phyloP scores from a whole-genome alignment of 2,113 vertebrate species.

The Gulo gulo region DNA sequence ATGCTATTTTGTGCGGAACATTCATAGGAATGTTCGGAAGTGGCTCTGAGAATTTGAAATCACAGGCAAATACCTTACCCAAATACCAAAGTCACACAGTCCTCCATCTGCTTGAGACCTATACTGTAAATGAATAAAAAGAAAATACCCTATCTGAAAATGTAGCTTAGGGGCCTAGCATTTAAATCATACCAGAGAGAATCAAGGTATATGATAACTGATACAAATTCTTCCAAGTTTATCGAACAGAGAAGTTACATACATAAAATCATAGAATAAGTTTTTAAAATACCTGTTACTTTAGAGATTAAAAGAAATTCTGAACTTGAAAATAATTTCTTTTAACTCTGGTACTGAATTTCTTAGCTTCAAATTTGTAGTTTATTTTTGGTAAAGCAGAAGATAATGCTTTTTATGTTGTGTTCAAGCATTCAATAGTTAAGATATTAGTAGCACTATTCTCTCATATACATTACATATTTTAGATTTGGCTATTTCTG shows the following conservation, averaged over 20 bases:
- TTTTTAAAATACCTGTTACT: not conserved
- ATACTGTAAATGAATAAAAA: not conserved
- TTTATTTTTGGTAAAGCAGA: not conserved
- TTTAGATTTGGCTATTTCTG: conserved; percentile 21
- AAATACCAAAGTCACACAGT: not conserved
- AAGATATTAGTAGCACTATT: conserved; percentile 13
- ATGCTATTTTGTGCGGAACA: not conserved
- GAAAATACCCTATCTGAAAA: not conserved
- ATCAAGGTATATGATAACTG: not conserved
- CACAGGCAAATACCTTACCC: not conserved
- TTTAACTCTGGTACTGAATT: not conserved
- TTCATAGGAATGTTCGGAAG: not conserved
- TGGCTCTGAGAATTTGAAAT: conserved; percentile 13
- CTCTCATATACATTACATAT: not conserved
- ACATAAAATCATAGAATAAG: not conserved
- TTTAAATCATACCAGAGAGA: conserved; percentile 6
- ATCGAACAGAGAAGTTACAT: not conserved
- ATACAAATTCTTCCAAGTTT: not conserved
- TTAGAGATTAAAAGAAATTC: not conserved
- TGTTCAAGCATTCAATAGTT: conserved; percentile 8
- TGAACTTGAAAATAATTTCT: conserved; percentile 12
- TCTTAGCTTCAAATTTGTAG: not conserved
- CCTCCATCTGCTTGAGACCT: not conserved
- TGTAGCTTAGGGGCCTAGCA: not conserved
- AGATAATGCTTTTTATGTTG: not conserved